A percentile compares a stretch with the other conserved stretches of the same genome.
Conservation (phyloP, 1,140 invertebrate species). For the Atta texana region DNA sequence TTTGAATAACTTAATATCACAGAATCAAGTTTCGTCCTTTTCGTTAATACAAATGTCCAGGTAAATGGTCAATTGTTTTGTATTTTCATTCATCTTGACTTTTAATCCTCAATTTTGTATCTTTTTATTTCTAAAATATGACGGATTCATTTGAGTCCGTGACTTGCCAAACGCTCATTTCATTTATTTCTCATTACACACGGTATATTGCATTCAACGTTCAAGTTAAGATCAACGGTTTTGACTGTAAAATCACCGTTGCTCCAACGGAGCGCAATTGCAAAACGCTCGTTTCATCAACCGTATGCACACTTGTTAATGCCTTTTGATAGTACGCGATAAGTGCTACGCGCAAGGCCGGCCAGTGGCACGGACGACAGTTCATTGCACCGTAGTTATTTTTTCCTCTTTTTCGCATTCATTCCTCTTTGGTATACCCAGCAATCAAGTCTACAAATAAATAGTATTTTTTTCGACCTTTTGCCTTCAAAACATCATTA, state of each 20-base stretch:
- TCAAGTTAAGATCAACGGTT: conserved; percentile 19
- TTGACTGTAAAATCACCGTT: conserved; percentile 41
- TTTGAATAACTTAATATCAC: background rate
- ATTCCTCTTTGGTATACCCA: background rate
- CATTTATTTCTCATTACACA: conserved; percentile 8
- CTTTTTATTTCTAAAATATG: background rate
- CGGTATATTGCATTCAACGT: conserved; percentile 1
- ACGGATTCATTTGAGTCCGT: background rate
- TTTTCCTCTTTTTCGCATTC: background rate
- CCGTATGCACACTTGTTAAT: conserved; percentile 37
- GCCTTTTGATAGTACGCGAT: conserved; percentile 53
- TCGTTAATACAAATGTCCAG: no score
- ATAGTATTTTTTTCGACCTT: conserved; percentile 1
- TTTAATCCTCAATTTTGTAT: background rate
- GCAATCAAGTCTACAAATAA: conserved; percentile 1
- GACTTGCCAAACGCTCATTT: background rate
- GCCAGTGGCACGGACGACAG: conserved; percentile 36
- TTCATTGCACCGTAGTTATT: conserved; percentile 39
- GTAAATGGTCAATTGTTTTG: no score
- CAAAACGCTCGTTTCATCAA: conserved; percentile 28
- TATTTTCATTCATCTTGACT: background rate
- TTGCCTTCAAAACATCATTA: background rate
- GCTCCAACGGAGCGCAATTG: conserved; percentile 30
- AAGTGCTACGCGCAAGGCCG: conserved; percentile 40
- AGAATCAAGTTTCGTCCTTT: no score